These are phyloP conservation scores for Prunella himalayana DNA, from an alignment of 2,113 vertebrate genomes.

Conservation along the genomic window DNA sequence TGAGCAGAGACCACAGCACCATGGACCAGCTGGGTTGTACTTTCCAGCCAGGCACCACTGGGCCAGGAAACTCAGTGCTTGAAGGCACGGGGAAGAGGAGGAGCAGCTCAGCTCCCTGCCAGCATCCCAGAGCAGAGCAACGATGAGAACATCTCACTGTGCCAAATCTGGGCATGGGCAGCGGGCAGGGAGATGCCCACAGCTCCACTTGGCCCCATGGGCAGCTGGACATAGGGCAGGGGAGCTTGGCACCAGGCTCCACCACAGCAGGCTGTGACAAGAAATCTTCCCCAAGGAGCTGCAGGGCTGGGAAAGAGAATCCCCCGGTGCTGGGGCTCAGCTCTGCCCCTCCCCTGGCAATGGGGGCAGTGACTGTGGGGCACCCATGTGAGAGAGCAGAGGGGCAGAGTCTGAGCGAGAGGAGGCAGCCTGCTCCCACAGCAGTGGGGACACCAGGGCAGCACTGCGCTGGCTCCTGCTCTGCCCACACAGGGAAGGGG, in stretches of 20 bases:
- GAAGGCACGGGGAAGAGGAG: neutral
- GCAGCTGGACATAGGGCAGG: neutral
- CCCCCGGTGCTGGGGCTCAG: neutral
- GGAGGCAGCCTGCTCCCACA: neutral
- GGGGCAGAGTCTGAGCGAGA: neutral
- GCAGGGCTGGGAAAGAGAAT: neutral
- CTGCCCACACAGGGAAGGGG: neutral
- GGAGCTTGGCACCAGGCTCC: neutral
- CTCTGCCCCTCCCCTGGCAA: neutral
- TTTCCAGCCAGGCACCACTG: neutral
- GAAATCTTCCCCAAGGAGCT: neutral
- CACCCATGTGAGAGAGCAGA: neutral
- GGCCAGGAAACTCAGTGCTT: neutral
- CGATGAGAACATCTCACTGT: neutral
- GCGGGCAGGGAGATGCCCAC: neutral
- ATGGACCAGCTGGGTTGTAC: neutral
- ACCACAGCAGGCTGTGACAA: neutral
- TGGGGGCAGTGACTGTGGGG: rapidly evolving
- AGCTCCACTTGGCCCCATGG: rapidly evolving
- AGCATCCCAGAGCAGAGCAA: neutral
- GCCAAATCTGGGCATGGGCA: rapidly evolving
- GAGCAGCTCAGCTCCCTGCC: neutral
- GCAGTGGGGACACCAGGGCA: neutral
- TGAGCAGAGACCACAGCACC: neutral
- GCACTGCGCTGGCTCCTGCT: neutral